A percentile compares a stretch with the other conserved stretches of the same genome.
These are phyloP conservation scores for Martes martes DNA, from an alignment of 2,113 vertebrate genomes.

Conservation along the genomic window DNA sequence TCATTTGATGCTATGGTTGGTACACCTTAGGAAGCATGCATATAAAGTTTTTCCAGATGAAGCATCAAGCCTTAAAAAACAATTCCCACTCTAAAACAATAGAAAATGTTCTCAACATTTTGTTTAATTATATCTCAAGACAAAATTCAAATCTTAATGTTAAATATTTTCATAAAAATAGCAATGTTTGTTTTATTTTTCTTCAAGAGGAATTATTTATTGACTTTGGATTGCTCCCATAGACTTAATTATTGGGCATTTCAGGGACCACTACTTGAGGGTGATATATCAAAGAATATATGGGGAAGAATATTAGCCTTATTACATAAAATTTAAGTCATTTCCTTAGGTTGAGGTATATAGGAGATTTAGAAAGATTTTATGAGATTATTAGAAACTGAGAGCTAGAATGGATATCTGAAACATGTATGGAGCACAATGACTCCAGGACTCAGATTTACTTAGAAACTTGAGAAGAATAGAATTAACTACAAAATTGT, in stretches of 20 bases:
- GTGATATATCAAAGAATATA: not conserved
- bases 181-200: not conserved
- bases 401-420: not conserved
- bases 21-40: not conserved
- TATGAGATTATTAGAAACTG: not conserved
- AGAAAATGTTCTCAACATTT: not conserved
- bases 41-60: not conserved
- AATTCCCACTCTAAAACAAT: not conserved
- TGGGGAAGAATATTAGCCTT: not conserved
- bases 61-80: not conserved
- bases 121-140: not conserved
- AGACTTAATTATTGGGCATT: not conserved
- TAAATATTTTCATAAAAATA: not conserved
- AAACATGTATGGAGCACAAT: not conserved
- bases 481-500: not conserved
- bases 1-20: not conserved
- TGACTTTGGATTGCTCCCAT: not conserved
- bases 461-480: not conserved
- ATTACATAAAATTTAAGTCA: not conserved
- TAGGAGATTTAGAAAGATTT: not conserved
- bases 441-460: not conserved
- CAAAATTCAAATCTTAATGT: not conserved
- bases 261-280: not conserved
- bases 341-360: not conserved
- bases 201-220: not conserved